These are phyloP conservation scores for Lepidurus packardi DNA, from an alignment of 1,140 invertebrate species.

Conservation along the genomic window DNA sequence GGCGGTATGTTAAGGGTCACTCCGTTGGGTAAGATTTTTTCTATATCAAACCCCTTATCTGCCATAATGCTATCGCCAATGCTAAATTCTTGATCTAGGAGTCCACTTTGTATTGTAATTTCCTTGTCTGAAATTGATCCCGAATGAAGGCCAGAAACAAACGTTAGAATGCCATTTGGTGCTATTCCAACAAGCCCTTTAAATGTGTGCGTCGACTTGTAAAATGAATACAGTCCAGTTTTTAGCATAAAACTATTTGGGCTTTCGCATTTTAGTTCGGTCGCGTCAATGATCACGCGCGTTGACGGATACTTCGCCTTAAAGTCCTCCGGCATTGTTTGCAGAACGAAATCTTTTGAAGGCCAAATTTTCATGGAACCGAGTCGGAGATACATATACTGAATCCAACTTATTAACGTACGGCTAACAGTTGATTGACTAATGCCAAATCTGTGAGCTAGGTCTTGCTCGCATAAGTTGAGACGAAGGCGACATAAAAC, in stretches of 20 bases:
- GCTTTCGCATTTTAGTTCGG: conserved; percentile 24
- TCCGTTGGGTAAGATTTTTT: conserved; percentile 17
- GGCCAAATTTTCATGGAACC: conserved; percentile 23
- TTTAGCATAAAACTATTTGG: not conserved
- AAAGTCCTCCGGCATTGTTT: conserved; percentile 25
- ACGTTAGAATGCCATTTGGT: conserved; percentile 23
- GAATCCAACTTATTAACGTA: conserved; percentile 18
- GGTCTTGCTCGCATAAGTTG: no score
- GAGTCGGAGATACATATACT: conserved; percentile 27
- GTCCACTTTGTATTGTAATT: not conserved
- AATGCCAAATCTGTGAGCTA: no score
- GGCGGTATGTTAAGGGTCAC: conserved; percentile 13
- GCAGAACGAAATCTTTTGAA: not conserved
- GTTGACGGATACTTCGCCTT: conserved; percentile 16
- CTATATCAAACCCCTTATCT: conserved; percentile 20
- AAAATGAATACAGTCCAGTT: conserved; percentile 24
- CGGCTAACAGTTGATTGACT: no score
- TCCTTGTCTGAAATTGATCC: conserved; percentile 4
- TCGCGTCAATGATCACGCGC: conserved; percentile 25
- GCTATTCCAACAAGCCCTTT: conserved; percentile 28
- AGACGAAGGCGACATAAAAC: no score
- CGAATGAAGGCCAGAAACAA: conserved; percentile 13
- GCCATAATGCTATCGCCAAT: conserved; percentile 20
- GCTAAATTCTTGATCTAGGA: conserved; percentile 21
- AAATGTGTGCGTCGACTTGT: conserved; percentile 23